Percentiles rank a stretch among this genome's conserved stretches.
Conservation (phyloP, 2,113 vertebrate species). For the Plestiodon gilberti region DNA sequence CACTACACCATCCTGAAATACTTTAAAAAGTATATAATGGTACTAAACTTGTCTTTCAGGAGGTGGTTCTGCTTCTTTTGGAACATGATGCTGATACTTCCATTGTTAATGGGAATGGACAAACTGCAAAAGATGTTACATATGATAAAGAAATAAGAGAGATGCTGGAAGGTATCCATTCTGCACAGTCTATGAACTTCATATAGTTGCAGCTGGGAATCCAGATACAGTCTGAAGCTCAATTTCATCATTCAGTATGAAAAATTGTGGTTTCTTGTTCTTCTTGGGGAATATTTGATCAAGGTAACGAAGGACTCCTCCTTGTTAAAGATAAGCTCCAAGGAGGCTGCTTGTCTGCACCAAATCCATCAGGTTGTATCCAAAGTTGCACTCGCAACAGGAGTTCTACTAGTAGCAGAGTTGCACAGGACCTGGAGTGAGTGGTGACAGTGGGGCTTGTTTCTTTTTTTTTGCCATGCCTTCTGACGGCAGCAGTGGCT, state of each 20-base stretch:
- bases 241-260: neutral
- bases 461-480: no score
- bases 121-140: conserved; percentile 89
- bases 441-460: no score
- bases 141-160: conserved; percentile 90
- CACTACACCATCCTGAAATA: no score
- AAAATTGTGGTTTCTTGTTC: neutral
- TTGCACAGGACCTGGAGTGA: no score
- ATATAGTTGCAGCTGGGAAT: neutral
- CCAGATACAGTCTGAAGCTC: neutral
- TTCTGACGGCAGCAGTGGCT: no score
- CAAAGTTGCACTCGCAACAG: no score
- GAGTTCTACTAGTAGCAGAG: no score
- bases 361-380: neutral
- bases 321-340: neutral
- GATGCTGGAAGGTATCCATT: conserved; percentile 90
- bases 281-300: neutral
- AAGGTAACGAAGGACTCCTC: neutral
- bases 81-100: conserved; percentile 83
- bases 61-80: conserved; percentile 89
- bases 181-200: neutral
- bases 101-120: conserved; percentile 88
- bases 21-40: neutral
- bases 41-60: conserved; percentile 75
- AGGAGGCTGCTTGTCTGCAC: neutral